Percentiles rank a stretch among this genome's conserved stretches.
Evolutionary conservation across 2,797 vertebrate species (phyloP).

Genomic region (Uromys caudimaculatus): DNA sequence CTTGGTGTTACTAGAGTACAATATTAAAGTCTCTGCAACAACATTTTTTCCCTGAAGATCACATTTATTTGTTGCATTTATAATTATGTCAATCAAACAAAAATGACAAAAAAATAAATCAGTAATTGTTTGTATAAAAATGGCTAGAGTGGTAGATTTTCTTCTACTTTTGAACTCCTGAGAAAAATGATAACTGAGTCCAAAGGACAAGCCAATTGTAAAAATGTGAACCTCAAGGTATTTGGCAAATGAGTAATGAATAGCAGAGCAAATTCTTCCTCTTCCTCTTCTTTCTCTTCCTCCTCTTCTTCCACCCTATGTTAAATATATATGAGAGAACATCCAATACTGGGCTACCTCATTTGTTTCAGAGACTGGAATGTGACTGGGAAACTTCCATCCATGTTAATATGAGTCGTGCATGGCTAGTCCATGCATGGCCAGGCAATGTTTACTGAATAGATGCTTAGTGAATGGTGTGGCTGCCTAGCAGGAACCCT

Average conservation of each 20-base stretch:
- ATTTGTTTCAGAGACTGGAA: neutral
- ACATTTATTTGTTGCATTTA: conserved; percentile 61
- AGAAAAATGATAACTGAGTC: conserved; percentile 17
- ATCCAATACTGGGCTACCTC: conserved; percentile 19
- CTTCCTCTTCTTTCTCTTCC: neutral
- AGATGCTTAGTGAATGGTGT: neutral
- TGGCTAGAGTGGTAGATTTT: neutral
- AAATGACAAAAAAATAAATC: conserved; percentile 38
- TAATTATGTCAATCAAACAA: conserved; percentile 71
- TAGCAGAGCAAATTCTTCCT: conserved; percentile 21
- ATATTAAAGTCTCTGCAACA: conserved; percentile 42
- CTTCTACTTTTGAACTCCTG: neutral
- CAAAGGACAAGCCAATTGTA: conserved; percentile 41
- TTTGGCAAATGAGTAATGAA: conserved; percentile 11
- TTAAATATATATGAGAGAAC: conserved; percentile 39
- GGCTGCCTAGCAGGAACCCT: conserved; percentile 37
- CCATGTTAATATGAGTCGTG: conserved; percentile 48
- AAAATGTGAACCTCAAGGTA: conserved; percentile 28
- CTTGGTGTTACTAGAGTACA: conserved; percentile 16
- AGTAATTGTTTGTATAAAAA: conserved; percentile 47
- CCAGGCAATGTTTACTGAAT: conserved; percentile 52
- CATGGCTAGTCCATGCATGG: neutral
- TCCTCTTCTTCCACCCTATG: neutral
- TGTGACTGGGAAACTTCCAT: conserved; percentile 31
- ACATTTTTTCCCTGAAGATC: conserved; percentile 48